A percentile compares a stretch with the other conserved stretches of the same genome.
Evolutionary conservation across 2,888 invertebrate genomes (phyloP).

Genomic region (Nomada lathburiana): DNA sequence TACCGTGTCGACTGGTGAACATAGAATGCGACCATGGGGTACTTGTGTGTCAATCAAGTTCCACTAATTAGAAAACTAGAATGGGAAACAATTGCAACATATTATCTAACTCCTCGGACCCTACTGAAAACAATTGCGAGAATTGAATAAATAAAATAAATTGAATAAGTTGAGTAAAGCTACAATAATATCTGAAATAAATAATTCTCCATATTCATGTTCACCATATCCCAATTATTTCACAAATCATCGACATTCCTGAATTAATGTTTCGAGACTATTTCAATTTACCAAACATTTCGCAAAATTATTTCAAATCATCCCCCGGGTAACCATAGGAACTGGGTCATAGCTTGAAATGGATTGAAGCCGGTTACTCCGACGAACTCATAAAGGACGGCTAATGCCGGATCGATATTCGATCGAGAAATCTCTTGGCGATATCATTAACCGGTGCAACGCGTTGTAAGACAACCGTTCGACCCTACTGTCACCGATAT

Average conservation of each 20-base stretch:
- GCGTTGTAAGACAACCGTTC: constrained; percentile 45
- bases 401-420: constrained; percentile 65
- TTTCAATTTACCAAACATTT: too few relatives aligned
- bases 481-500: constrained; percentile 60
- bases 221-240: too few relatives aligned
- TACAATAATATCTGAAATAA: too few relatives aligned
- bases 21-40: constrained; percentile 26
- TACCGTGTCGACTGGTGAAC: constrained; percentile 48
- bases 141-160: neutral
- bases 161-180: too few relatives aligned
- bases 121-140: neutral
- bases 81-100: constrained; percentile 1
- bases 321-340: neutral
- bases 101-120: neutral
- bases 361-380: constrained; percentile 69
- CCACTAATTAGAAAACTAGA: constrained; percentile 34
- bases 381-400: constrained; percentile 56
- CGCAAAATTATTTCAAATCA: too few relatives aligned
- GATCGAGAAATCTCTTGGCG: constrained; percentile 43
- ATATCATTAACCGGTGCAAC: constrained; percentile 59
- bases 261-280: too few relatives aligned
- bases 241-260: too few relatives aligned
- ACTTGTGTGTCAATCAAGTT: constrained; percentile 42
- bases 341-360: constrained; percentile 63
- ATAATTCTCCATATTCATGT: too few relatives aligned